phyloP scores from a whole-genome alignment of 2,888 invertebrate species.

The Ennomos erosarius region DNA sequence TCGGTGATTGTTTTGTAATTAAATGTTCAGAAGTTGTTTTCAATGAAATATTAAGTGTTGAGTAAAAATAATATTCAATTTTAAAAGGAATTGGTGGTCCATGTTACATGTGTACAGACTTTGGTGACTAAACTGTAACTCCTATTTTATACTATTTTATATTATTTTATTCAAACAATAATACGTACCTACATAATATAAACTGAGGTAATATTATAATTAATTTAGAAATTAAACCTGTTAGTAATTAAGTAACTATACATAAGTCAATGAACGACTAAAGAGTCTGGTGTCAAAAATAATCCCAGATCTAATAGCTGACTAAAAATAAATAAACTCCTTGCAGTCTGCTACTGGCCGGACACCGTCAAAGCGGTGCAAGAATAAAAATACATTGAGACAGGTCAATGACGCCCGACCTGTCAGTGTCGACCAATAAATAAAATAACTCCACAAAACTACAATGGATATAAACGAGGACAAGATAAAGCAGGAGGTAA shows the following conservation, averaged over 20 bases:
- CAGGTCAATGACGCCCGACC: slow-evolving; percentile 75
- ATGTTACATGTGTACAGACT: too few species aligned
- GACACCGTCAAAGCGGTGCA: slow-evolving; percentile 53
- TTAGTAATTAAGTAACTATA: too few species aligned
- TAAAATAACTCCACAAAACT: slow-evolving; percentile 52
- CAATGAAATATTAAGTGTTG: too few species aligned
- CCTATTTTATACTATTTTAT: too few species aligned
- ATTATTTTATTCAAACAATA: too few species aligned
- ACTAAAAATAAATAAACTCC: slow-evolving; percentile 65
- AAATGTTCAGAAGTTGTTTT: too few species aligned
- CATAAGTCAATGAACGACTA: not conserved
- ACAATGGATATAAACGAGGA: slow-evolving; percentile 78
- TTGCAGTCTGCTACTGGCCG: slow-evolving; percentile 70
- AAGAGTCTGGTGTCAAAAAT: slow-evolving; percentile 34
- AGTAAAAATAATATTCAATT: too few species aligned
- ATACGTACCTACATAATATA: too few species aligned
- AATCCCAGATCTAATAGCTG: slow-evolving; percentile 46
- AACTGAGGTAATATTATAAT: too few species aligned
- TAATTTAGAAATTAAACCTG: too few species aligned
- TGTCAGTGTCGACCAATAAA: slow-evolving; percentile 56
- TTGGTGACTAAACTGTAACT: too few species aligned
- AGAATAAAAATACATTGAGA: slow-evolving; percentile 70
- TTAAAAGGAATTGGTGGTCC: too few species aligned
- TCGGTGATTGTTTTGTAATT: not conserved
- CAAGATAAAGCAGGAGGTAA: slow-evolving; percentile 71